Conservation (phyloP, 1,140 invertebrate species). For the Microplitis mediator region DNA sequence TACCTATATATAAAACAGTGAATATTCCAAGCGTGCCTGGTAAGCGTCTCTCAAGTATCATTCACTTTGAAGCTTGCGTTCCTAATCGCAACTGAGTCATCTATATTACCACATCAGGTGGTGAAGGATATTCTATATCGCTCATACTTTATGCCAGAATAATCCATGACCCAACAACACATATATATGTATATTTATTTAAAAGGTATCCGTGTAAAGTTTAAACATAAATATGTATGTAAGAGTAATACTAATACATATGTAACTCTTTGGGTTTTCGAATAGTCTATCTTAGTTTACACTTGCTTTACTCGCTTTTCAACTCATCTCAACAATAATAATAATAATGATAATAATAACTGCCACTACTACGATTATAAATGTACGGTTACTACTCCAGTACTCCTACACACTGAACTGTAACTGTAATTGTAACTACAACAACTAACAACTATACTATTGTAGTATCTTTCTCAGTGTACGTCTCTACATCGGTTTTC, state of each 20-base stretch:
- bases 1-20: constrained; percentile 2
- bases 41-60: constrained; percentile 52
- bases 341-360: too few species aligned
- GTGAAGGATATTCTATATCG: background rate
- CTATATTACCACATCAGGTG: constrained; percentile 48
- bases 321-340: too few species aligned
- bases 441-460: background rate
- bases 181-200: too few species aligned
- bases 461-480: background rate
- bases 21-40: constrained; percentile 49
- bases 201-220: too few species aligned
- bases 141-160: background rate
- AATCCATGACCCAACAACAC: background rate
- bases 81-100: constrained; percentile 54
- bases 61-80: constrained; percentile 47
- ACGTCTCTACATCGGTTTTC: constrained; percentile 9
- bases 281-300: too few species aligned
- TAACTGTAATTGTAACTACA: background rate
- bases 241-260: too few species aligned
- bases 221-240: too few species aligned
- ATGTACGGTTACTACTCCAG: background rate
- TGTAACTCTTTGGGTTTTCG: too few species aligned
- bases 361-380: background rate
- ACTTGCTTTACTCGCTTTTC: too few species aligned
- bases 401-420: background rate